phyloP scores from a whole-genome alignment of 2,797 vertebrate species.

The Urophycis tenuis region DNA sequence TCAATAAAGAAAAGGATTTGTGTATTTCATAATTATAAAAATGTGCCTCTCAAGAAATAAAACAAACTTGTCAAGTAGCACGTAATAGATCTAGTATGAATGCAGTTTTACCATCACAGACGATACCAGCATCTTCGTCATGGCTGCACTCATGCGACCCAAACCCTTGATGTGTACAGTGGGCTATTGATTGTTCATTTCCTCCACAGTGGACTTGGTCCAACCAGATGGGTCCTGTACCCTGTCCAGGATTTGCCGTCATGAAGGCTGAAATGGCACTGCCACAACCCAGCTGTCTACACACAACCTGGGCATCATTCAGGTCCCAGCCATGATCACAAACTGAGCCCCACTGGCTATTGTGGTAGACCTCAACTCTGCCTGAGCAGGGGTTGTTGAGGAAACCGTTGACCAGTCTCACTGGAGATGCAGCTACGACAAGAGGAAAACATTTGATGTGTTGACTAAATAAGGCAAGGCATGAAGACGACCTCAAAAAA shows the following conservation, averaged over 20 bases:
- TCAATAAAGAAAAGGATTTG: no score
- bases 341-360: neutral
- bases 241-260: slow-evolving; percentile 16
- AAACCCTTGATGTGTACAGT: slow-evolving; percentile 15
- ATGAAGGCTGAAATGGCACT: slow-evolving; percentile 3
- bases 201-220: slow-evolving; percentile 24
- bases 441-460: neutral
- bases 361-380: slow-evolving; percentile 46
- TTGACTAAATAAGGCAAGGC: neutral
- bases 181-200: slow-evolving; percentile 11
- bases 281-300: slow-evolving; percentile 29
- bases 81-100: no score
- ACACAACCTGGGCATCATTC: slow-evolving; percentile 23
- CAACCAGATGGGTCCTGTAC: slow-evolving; percentile 26
- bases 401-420: slow-evolving; percentile 35
- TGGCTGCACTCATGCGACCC: neutral
- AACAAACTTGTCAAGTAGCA: neutral
- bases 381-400: slow-evolving; percentile 45
- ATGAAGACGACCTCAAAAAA: no score
- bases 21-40: neutral
- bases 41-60: neutral
- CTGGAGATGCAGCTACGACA: neutral
- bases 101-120: neutral
- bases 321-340: slow-evolving; percentile 28
- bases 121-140: neutral